These are phyloP conservation scores for Drosophila tristis DNA, from an alignment of 1,140 invertebrate species.

Conservation along the genomic window DNA sequence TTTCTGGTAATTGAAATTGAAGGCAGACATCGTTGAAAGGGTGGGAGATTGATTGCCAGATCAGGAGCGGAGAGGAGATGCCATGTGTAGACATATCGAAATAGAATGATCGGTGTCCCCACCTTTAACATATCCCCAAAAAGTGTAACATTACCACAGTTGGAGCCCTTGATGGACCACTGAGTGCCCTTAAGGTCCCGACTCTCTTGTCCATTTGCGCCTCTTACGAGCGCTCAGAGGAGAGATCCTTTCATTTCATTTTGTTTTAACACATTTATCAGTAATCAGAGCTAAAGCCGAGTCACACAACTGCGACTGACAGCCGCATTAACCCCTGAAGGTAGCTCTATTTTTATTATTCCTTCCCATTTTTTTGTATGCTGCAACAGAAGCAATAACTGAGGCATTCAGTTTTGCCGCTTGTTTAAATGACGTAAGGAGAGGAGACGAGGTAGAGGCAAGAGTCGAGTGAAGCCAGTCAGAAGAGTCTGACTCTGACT, in stretches of 20 bases:
- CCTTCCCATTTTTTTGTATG: constrained; percentile 25
- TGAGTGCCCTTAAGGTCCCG: constrained; percentile 12
- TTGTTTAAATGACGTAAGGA: constrained; percentile 24
- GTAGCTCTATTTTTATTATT: constrained; percentile 30
- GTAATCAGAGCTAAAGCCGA: constrained; percentile 62
- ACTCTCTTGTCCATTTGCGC: constrained; percentile 21
- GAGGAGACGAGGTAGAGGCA: no score
- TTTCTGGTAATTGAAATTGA: constrained; percentile 34
- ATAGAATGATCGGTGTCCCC: no score
- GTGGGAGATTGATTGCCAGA: constrained; percentile 1
- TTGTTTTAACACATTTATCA: constrained; percentile 63
- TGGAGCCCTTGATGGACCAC: constrained; percentile 22
- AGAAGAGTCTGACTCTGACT: constrained; percentile 22
- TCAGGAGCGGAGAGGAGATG: not conserved
- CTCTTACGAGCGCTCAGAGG: no score
- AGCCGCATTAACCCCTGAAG: constrained; percentile 55
- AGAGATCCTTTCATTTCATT: constrained; percentile 41
- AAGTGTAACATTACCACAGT: constrained; percentile 32
- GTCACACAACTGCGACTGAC: constrained; percentile 33
- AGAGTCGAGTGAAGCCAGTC: not conserved
- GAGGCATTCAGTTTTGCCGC: constrained; percentile 68
- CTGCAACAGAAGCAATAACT: constrained; percentile 59
- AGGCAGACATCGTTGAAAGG: constrained; percentile 11
- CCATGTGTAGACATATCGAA: no score
- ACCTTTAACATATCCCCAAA: constrained; percentile 1